These are phyloP conservation scores for Protomyctophum bolini DNA, from an alignment of 2,113 vertebrate species.

Conservation along the genomic window DNA sequence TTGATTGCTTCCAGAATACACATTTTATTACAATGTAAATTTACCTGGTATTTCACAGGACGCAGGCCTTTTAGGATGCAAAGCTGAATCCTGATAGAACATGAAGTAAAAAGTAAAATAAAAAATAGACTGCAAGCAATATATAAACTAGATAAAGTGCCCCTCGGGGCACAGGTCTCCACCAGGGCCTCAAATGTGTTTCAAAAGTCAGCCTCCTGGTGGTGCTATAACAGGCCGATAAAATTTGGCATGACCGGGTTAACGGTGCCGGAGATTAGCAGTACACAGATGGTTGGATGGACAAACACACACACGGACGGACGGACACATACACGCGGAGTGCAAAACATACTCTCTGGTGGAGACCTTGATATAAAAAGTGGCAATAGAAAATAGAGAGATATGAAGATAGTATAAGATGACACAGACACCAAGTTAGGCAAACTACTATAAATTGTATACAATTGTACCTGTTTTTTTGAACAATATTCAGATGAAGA, in stretches of 20 bases:
- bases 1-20: too few relatives aligned
- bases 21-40: neutral
- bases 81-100: neutral
- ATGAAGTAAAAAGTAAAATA: neutral
- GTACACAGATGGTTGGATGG: too few relatives aligned
- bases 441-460: neutral
- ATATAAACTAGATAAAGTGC: neutral
- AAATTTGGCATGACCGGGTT: too few relatives aligned
- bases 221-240: too few relatives aligned
- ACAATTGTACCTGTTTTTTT: constrained; percentile 18
- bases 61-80: accelerated
- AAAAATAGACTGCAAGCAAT: neutral
- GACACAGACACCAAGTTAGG: neutral
- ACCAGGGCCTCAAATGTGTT: too few relatives aligned
- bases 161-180: too few relatives aligned
- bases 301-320: too few relatives aligned
- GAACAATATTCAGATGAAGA: neutral
- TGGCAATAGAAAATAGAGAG: neutral
- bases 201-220: too few relatives aligned
- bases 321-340: too few relatives aligned
- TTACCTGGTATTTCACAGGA: constrained; percentile 15
- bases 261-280: too few relatives aligned
- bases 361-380: neutral
- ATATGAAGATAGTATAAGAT: neutral
- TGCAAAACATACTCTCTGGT: too few relatives aligned